A percentile compares a stretch with the other conserved stretches of the same genome.
Conservation (phyloP, 2,888 invertebrate genomes). For the Mallateleia sp. region DNA sequence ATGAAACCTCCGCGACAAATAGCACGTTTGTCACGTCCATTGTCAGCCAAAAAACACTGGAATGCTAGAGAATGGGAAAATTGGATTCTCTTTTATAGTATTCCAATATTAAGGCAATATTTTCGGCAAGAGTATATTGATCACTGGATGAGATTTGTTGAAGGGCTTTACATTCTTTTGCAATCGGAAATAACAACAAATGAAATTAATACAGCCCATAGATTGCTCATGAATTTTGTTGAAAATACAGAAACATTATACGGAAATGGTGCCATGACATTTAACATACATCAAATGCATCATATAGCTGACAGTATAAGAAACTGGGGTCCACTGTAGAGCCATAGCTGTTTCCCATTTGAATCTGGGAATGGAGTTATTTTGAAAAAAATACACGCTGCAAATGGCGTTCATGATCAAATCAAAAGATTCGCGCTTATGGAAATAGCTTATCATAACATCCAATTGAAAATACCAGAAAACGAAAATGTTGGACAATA, state of each 20-base stretch:
- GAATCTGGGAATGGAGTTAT: conserved; percentile 36
- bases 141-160: background rate
- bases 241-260: conserved; percentile 18
- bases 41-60: conserved; percentile 4
- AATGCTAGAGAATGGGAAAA: conserved; percentile 11
- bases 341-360: conserved; percentile 53
- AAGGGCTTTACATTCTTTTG: background rate
- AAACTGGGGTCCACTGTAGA: conserved; percentile 48
- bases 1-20: conserved; percentile 16
- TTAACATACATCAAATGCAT: conserved; percentile 50
- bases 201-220: conserved; percentile 23
- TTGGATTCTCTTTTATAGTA: background rate
- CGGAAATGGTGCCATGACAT: conserved; percentile 41
- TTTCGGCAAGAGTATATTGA: background rate
- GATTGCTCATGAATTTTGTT: conserved; percentile 14
- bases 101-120: background rate
- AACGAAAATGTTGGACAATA: background rate
- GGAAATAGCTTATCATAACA: background rate
- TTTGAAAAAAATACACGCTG: conserved; percentile 26
- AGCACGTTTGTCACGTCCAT: background rate
- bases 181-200: background rate
- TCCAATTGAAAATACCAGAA: background rate
- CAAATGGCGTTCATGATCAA: conserved; percentile 29
- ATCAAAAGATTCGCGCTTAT: background rate
- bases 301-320: conserved; percentile 51